These are phyloP conservation scores for Anolis carolinensis DNA, from an alignment of 2,113 vertebrate species.

Conservation along the genomic window DNA sequence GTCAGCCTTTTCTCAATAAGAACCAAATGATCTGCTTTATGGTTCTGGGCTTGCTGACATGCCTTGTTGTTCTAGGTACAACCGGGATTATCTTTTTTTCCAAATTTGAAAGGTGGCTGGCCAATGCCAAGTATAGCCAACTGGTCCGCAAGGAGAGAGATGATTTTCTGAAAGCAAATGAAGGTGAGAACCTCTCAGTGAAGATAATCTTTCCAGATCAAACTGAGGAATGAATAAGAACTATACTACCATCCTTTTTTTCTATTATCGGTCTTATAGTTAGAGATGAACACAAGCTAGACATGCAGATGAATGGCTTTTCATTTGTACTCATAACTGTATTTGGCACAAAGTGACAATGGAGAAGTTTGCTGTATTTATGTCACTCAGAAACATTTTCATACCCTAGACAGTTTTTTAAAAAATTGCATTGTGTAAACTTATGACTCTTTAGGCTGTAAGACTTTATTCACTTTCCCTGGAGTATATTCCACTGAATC, in stretches of 20 bases:
- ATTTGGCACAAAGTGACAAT: slow-evolving; percentile 41
- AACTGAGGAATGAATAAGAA: slow-evolving; percentile 84
- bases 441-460: slow-evolving; percentile 1
- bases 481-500: background rate
- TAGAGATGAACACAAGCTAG: background rate
- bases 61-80: slow-evolving; percentile 90
- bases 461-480: background rate
- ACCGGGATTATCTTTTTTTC: slow-evolving; percentile 89
- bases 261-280: background rate
- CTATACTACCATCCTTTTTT: slow-evolving; percentile 70
- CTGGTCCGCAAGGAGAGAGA: slow-evolving; percentile 87
- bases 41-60: slow-evolving; percentile 90
- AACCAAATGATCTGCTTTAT: slow-evolving; percentile 93
- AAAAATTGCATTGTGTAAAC: background rate
- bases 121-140: slow-evolving; percentile 86
- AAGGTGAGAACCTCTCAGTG: slow-evolving; percentile 84
- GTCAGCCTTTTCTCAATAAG: slow-evolving; percentile 81
- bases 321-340: slow-evolving; percentile 34
- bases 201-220: slow-evolving; percentile 93
- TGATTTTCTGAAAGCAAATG: slow-evolving; percentile 79
- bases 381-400: slow-evolving; percentile 45
- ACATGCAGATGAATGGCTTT: slow-evolving; percentile 44
- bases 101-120: slow-evolving; percentile 91
- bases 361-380: slow-evolving; percentile 33
- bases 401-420: slow-evolving; percentile 15